Evolutionary conservation across 2,888 invertebrate species (phyloP).

Genomic region (Agrotis segetum): DNA sequence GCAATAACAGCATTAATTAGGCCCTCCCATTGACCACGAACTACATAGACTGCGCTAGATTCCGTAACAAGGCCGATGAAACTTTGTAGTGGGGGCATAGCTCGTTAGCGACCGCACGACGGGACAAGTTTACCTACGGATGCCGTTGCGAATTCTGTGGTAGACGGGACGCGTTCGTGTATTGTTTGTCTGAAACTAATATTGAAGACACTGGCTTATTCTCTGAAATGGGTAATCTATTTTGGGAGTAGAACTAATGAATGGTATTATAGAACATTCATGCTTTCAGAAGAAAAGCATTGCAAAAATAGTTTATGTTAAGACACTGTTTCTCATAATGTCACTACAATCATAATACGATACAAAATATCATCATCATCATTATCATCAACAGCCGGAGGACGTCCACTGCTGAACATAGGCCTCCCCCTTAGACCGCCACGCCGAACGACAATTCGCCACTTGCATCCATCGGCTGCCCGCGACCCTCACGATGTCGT

Average conservation of each 20-base stretch:
- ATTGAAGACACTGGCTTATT: constrained; percentile 1
- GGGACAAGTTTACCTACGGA: constrained; percentile 52
- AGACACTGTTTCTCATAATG: no score
- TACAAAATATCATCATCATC: no score
- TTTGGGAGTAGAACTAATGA: background rate
- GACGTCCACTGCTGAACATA: no score
- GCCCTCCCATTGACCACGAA: constrained; percentile 11
- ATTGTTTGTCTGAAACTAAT: constrained; percentile 19
- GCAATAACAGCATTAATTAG: constrained; percentile 33
- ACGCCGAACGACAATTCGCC: no score
- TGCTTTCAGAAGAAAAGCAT: no score
- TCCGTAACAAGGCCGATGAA: constrained; percentile 54
- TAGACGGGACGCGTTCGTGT: constrained; percentile 19
- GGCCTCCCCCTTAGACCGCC: no score
- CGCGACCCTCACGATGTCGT: no score
- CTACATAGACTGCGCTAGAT: constrained; percentile 37
- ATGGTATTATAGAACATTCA: background rate
- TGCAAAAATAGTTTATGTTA: no score
- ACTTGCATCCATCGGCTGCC: no score
- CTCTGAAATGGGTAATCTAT: background rate
- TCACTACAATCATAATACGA: no score
- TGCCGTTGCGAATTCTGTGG: constrained; percentile 34
- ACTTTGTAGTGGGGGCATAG: constrained; percentile 52
- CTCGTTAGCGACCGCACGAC: constrained; percentile 58
- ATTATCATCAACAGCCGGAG: no score